Evolutionary conservation across 1,140 invertebrate species (phyloP).

Genomic region (Periplaneta americana): DNA sequence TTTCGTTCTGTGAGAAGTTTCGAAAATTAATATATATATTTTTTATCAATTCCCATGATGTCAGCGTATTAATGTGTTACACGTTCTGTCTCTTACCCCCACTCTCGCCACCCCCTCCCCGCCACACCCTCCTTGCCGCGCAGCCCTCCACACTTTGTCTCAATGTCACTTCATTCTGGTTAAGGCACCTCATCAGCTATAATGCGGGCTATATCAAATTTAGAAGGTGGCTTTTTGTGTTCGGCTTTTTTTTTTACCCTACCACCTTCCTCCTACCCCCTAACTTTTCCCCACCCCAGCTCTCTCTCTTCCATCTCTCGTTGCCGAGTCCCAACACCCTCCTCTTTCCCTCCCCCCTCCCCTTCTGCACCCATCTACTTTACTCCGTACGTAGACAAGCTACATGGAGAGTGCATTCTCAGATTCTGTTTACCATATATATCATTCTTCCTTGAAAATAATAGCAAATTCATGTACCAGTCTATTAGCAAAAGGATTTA

Average conservation of each 20-base stretch:
- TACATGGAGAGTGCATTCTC: conserved; percentile 37
- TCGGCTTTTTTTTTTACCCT: neutral
- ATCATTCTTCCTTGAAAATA: conserved; percentile 40
- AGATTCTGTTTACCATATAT: conserved; percentile 42
- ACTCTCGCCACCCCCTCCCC: neutral
- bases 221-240: conserved; percentile 18
- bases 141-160: neutral
- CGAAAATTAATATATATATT: conserved; percentile 10
- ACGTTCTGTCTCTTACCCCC: conserved; percentile 7
- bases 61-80: conserved; percentile 8
- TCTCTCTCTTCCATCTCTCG: neutral
- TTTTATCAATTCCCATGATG: conserved; percentile 12
- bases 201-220: conserved; percentile 10
- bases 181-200: conserved; percentile 6
- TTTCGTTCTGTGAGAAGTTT: neutral
- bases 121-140: neutral
- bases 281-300: neutral
- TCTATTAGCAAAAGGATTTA: conserved; percentile 46
- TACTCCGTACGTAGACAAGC: conserved; percentile 7
- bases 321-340: neutral
- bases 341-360: neutral
- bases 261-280: neutral
- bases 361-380: conserved; percentile 9
- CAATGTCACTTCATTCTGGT: conserved; percentile 7
- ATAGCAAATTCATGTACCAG: conserved; percentile 45